Percentiles rank a stretch among this genome's conserved stretches.
These are phyloP conservation scores for Metacarcinus magister DNA, from an alignment of 2,888 invertebrate genomes.

Conservation along the genomic window DNA sequence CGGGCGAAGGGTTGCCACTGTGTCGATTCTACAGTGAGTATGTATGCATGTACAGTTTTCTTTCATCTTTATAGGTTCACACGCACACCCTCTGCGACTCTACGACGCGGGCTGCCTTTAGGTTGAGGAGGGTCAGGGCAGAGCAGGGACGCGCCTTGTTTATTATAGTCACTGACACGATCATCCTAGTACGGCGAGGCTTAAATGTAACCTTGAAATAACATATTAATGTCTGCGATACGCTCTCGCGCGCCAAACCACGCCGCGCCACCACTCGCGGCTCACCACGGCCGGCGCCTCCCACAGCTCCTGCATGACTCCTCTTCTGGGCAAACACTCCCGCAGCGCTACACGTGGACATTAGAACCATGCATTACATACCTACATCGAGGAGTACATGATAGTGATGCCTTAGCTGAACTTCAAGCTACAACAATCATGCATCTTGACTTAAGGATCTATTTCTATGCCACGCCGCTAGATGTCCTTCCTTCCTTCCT, in stretches of 20 bases:
- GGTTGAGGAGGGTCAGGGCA: neutral
- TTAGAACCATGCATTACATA: neutral
- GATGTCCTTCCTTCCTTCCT: neutral
- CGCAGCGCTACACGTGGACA: neutral
- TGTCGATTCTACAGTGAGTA: neutral
- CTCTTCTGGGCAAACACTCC: neutral
- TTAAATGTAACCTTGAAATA: slow-evolving; percentile 62
- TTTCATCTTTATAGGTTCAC: neutral
- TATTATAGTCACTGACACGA: neutral
- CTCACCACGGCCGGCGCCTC: neutral
- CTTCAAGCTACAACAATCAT: neutral
- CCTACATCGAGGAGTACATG: neutral
- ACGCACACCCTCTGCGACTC: neutral
- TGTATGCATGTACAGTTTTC: neutral
- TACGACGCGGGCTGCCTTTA: neutral
- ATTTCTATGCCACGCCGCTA: neutral
- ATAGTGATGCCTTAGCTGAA: neutral
- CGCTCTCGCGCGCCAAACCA: slow-evolving; percentile 32
- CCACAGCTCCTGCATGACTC: neutral
- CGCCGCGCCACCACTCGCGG: neutral
- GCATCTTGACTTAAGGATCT: neutral
- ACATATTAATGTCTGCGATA: slow-evolving; percentile 64
- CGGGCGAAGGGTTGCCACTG: slow-evolving; percentile 62
- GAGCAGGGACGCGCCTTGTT: neutral
- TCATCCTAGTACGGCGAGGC: neutral